Evolutionary conservation across 2,113 vertebrate species (phyloP), one percentile per base, ranked within the genome.

Genomic region (Orcinus orca): DNA sequence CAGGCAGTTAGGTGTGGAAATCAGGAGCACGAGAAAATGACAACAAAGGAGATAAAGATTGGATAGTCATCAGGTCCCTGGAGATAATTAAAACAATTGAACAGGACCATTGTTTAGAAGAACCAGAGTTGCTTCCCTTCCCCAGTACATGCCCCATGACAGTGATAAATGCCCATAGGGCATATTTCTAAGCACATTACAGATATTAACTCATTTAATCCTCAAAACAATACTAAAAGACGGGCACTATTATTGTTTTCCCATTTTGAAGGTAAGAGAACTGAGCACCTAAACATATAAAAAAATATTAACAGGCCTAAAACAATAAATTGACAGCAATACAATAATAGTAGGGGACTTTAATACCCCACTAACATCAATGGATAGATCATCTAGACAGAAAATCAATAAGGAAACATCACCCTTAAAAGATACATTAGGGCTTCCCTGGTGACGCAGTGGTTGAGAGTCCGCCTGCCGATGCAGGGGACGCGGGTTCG

Each of bases 211-310:
- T 96, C 55, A 74, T 67, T 31, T 41, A 88, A n/a, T 84, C 63
- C 36, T 82, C 36, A 68, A 36, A 89, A 87, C 50, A 79, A 29
- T 53, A 29, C 13, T 65, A 11, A 20, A 58, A 53, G 12, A 41
- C 4, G 17, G 33, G 38, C 15, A 47, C 6, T 73, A 26, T 47
- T 73, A 47, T 83, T 94, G 83, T 53, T 31, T 36, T 90, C 47
- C n/a, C 5, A 6, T 53, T 91, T 92, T 94, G 3, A 23, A 82
- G 31, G 36, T 44, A 88, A 93, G n/a, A 58, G 96, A 73, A 63
- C 18, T 44, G 82, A 77, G 50, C 10, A 53, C 10, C 74, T 21
- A 77, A 18, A 21, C 25, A 21, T 76, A 50, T 33, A 31, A 5
- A 2, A 76, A 10, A 50, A 33, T 20, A 77, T 20, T 33, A 53